Evolutionary conservation across 2,113 vertebrate genomes (phyloP), one percentile per base, ranked within the genome.

Genomic region (Gallinago media): DNA sequence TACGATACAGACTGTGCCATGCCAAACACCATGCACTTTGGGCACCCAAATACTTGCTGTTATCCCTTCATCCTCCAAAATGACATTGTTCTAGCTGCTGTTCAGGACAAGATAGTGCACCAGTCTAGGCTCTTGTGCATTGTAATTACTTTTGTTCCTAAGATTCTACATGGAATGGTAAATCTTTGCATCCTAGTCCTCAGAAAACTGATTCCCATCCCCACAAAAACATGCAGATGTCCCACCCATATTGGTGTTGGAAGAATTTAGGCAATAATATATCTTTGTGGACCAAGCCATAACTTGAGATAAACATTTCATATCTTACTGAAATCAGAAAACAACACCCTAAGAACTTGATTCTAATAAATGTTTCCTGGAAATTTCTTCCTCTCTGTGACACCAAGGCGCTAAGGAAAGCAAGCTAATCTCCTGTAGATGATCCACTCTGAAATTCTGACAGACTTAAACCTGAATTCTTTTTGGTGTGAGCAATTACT

Each of bases 31-130:
- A 6, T 40, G 7, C 40, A 23, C 2, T 62, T 85, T 92, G 74
- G 11, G 15, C 27, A 76, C 7, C 6, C 19, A 36, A 32, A 27
- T 46, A n/a, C 17, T 46, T 75, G 29, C 8, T 0, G 0, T 44
- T 75, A 19, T 40, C 9, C 17, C 2, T 81, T 72, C 42, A 71
- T 76, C 2, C 10, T 32, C 15, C 18, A 63, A 26, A 78, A 5
- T 17, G 38, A 15, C 5, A 15, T 78, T 55, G 8, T 38, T 81
- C 61, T 70, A 78, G 15, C 5, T 78, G 12, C 40, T 83, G 44
- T 47, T 76, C 31, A 75, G 55, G 26, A 82, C 9, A 59, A 61
- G 61, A 29, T 3, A 65, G 16, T 62, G 9, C 29, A 68, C 68
- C 26, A 34, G 8, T 74, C 42, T 88, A 34, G 32, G 34, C 5